Conservation (phyloP, 2,797 vertebrate species). For the Phoeniculus purpureus region DNA sequence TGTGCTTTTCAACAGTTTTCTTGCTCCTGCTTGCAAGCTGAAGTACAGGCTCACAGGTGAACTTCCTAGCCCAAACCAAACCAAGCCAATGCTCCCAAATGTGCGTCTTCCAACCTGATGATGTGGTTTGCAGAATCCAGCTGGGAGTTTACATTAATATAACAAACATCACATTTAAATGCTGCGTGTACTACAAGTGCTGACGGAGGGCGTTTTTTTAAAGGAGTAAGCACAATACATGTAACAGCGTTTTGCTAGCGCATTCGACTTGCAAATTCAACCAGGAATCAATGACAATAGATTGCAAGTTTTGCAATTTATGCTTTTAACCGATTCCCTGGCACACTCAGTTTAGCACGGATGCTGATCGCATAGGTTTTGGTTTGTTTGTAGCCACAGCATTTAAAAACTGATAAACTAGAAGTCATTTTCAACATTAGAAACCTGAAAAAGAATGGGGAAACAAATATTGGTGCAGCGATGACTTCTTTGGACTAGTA, state of each 20-base stretch:
- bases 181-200: slow-evolving; percentile 59
- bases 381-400: slow-evolving; percentile 22
- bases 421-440: slow-evolving; percentile 36
- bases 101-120: slow-evolving; percentile 1
- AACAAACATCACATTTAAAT: slow-evolving; percentile 70
- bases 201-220: slow-evolving; percentile 59
- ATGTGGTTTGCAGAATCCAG: slow-evolving; percentile 41
- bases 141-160: slow-evolving; percentile 52
- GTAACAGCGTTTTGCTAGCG: slow-evolving; percentile 50
- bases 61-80: not conserved
- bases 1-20: not conserved
- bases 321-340: slow-evolving; percentile 37
- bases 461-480: not conserved
- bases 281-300: slow-evolving; percentile 67
- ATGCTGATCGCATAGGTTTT: slow-evolving; percentile 53
- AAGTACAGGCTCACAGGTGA: not conserved
- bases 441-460: slow-evolving; percentile 7
- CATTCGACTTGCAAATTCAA: slow-evolving; percentile 73
- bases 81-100: not conserved
- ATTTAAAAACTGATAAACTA: slow-evolving; percentile 55
- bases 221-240: slow-evolving; percentile 61
- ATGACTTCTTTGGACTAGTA: not conserved
- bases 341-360: slow-evolving; percentile 49
- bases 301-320: slow-evolving; percentile 66
- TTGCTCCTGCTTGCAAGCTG: not conserved